Conservation (phyloP, 2,888 invertebrate species). For the Megalurothrips usitatus region DNA sequence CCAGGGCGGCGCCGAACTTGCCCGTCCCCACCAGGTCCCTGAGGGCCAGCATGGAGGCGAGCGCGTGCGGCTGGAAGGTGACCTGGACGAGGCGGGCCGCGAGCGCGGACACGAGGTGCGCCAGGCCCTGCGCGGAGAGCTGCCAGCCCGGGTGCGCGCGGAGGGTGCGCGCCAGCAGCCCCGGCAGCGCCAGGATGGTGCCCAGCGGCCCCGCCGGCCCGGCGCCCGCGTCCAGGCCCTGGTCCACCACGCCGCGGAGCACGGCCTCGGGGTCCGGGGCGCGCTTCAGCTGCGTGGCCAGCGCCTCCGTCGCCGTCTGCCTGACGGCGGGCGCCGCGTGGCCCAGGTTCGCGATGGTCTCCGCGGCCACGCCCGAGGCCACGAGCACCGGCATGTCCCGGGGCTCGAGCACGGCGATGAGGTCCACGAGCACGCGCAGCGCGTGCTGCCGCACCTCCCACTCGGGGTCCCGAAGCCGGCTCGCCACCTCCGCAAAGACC, state of each 20-base stretch:
- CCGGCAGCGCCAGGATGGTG: constrained; percentile 39
- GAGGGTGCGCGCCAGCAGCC: constrained; percentile 37
- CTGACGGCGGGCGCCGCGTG: constrained; percentile 75
- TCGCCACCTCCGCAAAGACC: constrained; percentile 66
- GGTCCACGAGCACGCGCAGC: constrained; percentile 70
- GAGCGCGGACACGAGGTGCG: constrained; percentile 46
- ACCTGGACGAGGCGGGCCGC: constrained; percentile 49
- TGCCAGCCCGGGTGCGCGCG: constrained; percentile 29
- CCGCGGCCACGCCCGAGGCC: constrained; percentile 54
- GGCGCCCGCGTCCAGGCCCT: constrained; percentile 58
- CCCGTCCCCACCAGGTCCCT: constrained; percentile 62
- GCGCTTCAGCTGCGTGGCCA: constrained; percentile 66
- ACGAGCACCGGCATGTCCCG: constrained; percentile 65
- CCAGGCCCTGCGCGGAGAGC: constrained; percentile 41
- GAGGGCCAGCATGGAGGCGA: constrained; percentile 65
- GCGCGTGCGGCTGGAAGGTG: constrained; percentile 58
- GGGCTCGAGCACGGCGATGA: constrained; percentile 62
- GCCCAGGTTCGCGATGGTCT: constrained; percentile 72
- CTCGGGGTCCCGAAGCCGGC: constrained; percentile 71
- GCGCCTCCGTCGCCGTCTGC: constrained; percentile 71
- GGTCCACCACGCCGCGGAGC: constrained; percentile 59
- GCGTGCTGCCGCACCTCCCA: constrained; percentile 82
- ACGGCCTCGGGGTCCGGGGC: constrained; percentile 64
- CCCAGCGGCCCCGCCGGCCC: constrained; percentile 45
- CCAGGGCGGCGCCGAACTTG: constrained; percentile 57